Base-by-base conservation (phyloP, 2,888 invertebrate species). In the Polyommatus iphigenia region DNA sequence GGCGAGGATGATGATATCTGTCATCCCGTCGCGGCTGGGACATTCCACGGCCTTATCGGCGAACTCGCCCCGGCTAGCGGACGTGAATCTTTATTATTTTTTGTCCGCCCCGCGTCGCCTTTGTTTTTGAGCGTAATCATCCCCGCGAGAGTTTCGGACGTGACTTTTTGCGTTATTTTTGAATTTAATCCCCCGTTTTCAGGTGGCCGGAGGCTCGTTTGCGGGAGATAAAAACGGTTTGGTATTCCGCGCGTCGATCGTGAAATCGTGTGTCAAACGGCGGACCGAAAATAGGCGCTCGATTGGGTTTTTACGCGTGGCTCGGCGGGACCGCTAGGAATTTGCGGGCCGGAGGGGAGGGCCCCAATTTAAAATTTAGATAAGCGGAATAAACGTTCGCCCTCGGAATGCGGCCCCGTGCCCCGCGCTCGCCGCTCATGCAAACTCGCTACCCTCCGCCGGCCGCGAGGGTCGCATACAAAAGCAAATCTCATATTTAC, bases 311-410 rank as follows among this genome's bases (percentile, higher is more conserved):
- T 90, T 87, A 90, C 91, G 91, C 89, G 80, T 85, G 90, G 86
- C 82, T 87, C 87, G 89, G 85, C 87, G 87, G 86, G 87, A 86
- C 89, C 90, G 90, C 89, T 87, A 88, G 91, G 91, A 90, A 89
- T 90, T 80, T 85, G 77, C 76, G 57, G 76, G 77, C 72, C 77
- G 76, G 54, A 77, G 77, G 79, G 79, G 78, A 57, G 71, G 82
- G 81, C 82, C 83, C 82, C 84, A 88, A 91, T 92, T 92, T 92
- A 89, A 92, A 92, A 91, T 92, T 92, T 88, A 91, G 91, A 92
- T 91, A 90, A 91, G 91, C 91, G 91, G 91, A 91, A 92, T 90
- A 88, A 91, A 88, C 87, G 87, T 85, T 85, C 83, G 82, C 81
- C 81, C 82, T 72, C 79, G 81, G 80, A 81, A 80, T 81, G 79